Evolutionary conservation across 2,888 invertebrate species (phyloP).

Genomic region (Polydrusus pterygomalis): DNA sequence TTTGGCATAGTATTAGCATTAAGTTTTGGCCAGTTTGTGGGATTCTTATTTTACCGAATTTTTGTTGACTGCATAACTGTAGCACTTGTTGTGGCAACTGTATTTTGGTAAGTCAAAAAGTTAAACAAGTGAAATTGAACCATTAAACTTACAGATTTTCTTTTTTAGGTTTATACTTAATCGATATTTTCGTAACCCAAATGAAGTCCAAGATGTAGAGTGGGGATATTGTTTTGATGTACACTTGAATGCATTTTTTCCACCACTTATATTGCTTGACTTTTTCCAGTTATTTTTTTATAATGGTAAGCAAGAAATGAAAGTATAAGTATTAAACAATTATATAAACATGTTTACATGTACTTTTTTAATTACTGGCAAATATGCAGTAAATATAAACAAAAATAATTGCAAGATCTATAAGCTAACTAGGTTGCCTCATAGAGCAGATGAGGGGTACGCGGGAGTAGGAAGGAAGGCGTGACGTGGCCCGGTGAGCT

Average conservation of each 20-base stretch:
- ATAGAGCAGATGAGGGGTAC: too few species aligned
- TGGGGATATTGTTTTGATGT: constrained; percentile 99
- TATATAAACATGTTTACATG: too few species aligned
- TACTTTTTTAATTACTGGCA: too few species aligned
- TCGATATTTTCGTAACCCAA: constrained; percentile 75
- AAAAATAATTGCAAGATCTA: too few species aligned
- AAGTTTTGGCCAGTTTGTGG: constrained; percentile 80
- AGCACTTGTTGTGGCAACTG: constrained; percentile 89
- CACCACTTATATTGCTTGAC: constrained; percentile 93
- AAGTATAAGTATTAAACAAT: neutral
- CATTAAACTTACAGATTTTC: constrained; percentile 75
- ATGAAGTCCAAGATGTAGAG: constrained; percentile 87
- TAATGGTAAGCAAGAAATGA: constrained; percentile 78
- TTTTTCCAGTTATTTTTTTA: constrained; percentile 93
- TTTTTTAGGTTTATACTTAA: constrained; percentile 80
- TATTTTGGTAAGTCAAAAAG: constrained; percentile 84
- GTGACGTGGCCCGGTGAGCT: too few species aligned
- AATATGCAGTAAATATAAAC: too few species aligned
- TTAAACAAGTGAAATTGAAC: neutral
- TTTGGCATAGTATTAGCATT: constrained; percentile 88
- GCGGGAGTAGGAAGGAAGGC: too few species aligned
- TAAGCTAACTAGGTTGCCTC: too few species aligned
- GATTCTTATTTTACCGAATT: constrained; percentile 93
- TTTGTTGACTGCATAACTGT: constrained; percentile 95
- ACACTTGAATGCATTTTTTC: constrained; percentile 98